Conservation (phyloP, 2,888 invertebrate genomes). For the Scaptomyza cyrtandrae region DNA sequence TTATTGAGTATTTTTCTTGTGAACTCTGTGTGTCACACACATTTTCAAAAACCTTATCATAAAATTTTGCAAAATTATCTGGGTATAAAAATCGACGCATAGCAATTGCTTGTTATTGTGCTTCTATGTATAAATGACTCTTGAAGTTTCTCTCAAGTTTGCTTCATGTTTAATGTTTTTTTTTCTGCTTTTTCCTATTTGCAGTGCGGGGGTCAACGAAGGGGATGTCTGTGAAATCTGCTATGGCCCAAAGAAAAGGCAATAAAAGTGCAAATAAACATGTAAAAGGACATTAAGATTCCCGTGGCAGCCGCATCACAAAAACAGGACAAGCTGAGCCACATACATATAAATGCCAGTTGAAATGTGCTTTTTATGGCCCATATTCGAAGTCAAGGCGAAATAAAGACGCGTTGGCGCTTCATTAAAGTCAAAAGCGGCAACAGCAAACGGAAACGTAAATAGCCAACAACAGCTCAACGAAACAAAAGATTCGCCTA, state of each 20-base stretch:
- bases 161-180: slow-evolving; percentile 43
- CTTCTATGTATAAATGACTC: background rate
- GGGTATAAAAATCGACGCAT: background rate
- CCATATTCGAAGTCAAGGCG: slow-evolving; percentile 38
- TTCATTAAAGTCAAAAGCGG: slow-evolving; percentile 72
- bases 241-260: slow-evolving; percentile 32
- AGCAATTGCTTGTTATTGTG: slow-evolving; percentile 13
- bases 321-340: slow-evolving; percentile 30
- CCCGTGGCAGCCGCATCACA: slow-evolving; percentile 29
- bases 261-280: slow-evolving; percentile 76
- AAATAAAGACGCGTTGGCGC: slow-evolving; percentile 64
- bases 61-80: background rate
- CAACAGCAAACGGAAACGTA: slow-evolving; percentile 62
- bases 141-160: slow-evolving; percentile 17
- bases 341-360: slow-evolving; percentile 49
- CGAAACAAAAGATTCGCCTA: slow-evolving; percentile 14
- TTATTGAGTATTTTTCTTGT: too few relatives aligned
- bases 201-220: slow-evolving; percentile 32
- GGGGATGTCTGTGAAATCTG: slow-evolving; percentile 25
- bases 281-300: slow-evolving; percentile 74
- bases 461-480: slow-evolving; percentile 48
- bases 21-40: too few relatives aligned
- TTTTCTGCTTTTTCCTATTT: slow-evolving; percentile 56
- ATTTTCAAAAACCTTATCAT: too few relatives aligned
- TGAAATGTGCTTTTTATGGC: slow-evolving; percentile 73